Conservation (phyloP, 2,113 vertebrate genomes). For the Heterochromis multidens region DNA sequence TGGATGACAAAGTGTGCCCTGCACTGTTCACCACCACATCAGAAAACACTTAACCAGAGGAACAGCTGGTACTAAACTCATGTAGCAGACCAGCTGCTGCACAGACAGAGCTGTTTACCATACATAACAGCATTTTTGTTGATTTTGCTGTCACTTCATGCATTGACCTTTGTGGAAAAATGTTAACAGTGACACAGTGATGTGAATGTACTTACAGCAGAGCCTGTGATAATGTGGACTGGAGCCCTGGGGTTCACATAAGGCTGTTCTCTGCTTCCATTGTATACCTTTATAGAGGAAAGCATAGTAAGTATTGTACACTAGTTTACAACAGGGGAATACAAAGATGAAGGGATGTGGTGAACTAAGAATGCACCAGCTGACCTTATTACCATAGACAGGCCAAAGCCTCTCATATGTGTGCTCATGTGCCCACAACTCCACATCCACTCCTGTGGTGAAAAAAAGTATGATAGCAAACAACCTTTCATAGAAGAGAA, state of each 20-base stretch:
- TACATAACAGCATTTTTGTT: slow-evolving; percentile 36
- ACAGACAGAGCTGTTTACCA: slow-evolving; percentile 26
- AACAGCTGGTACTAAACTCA: slow-evolving; percentile 44
- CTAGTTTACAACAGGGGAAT: background rate
- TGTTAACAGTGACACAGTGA: background rate
- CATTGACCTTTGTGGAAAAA: background rate
- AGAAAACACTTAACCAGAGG: slow-evolving; percentile 39
- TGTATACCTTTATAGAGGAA: slow-evolving; percentile 77
- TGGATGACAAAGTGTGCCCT: slow-evolving; percentile 33
- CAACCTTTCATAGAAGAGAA: background rate
- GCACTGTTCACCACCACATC: slow-evolving; percentile 46
- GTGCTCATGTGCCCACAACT: slow-evolving; percentile 88
- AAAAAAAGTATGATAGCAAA: background rate
- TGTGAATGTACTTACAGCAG: slow-evolving; percentile 79
- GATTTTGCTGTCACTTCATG: slow-evolving; percentile 1
- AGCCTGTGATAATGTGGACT: slow-evolving; percentile 87
- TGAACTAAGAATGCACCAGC: background rate
- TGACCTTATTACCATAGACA: slow-evolving; percentile 83
- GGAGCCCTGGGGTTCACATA: slow-evolving; percentile 84
- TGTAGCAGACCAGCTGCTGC: slow-evolving; percentile 24
- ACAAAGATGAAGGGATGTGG: background rate
- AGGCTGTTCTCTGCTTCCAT: slow-evolving; percentile 78
- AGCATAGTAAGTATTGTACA: background rate
- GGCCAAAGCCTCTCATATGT: slow-evolving; percentile 88
- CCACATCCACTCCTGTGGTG: slow-evolving; percentile 82